These are phyloP conservation scores for Furnarius figulus DNA, from an alignment of 2,113 vertebrate species.

Conservation along the genomic window DNA sequence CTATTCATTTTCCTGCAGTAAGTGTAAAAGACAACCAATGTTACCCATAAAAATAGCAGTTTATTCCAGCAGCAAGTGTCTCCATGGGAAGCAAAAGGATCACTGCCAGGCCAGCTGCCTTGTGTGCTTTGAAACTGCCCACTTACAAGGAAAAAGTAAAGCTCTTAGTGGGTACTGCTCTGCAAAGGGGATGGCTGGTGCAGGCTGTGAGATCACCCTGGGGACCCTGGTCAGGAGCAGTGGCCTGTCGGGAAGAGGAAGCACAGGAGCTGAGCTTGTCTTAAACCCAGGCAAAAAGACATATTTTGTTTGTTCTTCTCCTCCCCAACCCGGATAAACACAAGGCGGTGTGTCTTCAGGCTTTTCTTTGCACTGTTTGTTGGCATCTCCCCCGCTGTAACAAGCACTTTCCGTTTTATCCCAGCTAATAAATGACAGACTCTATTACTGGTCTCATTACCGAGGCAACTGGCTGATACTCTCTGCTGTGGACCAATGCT, in stretches of 20 bases:
- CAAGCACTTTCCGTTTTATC: neutral
- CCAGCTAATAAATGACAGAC: neutral
- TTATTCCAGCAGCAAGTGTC: neutral
- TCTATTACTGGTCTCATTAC: neutral
- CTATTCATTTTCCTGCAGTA: conserved; percentile 30
- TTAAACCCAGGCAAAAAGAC: accelerated
- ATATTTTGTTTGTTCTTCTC: neutral
- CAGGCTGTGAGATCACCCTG: neutral
- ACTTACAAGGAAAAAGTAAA: neutral
- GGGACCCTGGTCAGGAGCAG: neutral
- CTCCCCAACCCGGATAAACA: neutral
- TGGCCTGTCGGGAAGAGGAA: accelerated
- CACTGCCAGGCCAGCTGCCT: neutral
- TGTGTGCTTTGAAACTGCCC: neutral
- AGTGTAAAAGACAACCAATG: neutral
- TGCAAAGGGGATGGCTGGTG: neutral
- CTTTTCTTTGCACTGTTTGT: neutral
- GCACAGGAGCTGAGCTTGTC: neutral
- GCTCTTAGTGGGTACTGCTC: neutral
- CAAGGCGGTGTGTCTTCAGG: neutral
- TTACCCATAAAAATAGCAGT: neutral
- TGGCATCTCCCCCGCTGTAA: neutral
- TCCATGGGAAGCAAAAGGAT: neutral
- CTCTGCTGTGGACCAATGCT: accelerated
- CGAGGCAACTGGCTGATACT: neutral